phyloP scores from a whole-genome alignment of 2,797 vertebrate genomes.

The Takifugu ocellatus region DNA sequence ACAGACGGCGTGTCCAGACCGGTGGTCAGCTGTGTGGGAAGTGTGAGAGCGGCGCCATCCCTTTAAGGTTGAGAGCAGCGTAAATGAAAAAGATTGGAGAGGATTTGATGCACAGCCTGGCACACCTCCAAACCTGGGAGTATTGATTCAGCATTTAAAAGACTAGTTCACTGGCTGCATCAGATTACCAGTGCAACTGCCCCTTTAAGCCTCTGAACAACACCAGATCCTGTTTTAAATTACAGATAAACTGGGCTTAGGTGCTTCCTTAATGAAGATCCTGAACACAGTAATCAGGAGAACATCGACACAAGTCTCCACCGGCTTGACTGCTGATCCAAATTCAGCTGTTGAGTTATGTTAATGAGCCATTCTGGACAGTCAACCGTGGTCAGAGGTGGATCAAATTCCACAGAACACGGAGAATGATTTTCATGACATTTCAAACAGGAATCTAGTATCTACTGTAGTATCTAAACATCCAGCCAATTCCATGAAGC shows the following conservation, averaged over 20 bases:
- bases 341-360: slow-evolving; percentile 7
- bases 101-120: slow-evolving; percentile 47
- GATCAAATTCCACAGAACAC: not conserved
- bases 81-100: slow-evolving; percentile 18
- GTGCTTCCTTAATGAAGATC: slow-evolving; percentile 17
- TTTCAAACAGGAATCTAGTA: slow-evolving; percentile 21
- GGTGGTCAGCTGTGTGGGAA: slow-evolving; percentile 13
- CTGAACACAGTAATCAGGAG: slow-evolving; percentile 20
- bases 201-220: slow-evolving; percentile 48
- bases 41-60: slow-evolving; percentile 17
- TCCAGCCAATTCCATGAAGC: slow-evolving; percentile 30
- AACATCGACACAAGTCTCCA: slow-evolving; percentile 1
- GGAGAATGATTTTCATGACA: slow-evolving; percentile 10
- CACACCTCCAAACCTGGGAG: slow-evolving; percentile 26
- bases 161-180: slow-evolving; percentile 54
- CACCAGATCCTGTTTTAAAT: slow-evolving; percentile 52
- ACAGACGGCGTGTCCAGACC: too few species aligned
- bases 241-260: slow-evolving; percentile 27
- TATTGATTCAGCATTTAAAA: slow-evolving; percentile 64
- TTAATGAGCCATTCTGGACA: slow-evolving; percentile 4
- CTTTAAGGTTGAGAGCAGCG: slow-evolving; percentile 3
- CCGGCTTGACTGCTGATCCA: too few species aligned
- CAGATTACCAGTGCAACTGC: slow-evolving; percentile 53
- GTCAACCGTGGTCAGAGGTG: slow-evolving; percentile 11
- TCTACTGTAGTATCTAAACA: not conserved